phyloP scores from a whole-genome alignment of 2,888 invertebrate species.

The Arctia plantaginis region DNA sequence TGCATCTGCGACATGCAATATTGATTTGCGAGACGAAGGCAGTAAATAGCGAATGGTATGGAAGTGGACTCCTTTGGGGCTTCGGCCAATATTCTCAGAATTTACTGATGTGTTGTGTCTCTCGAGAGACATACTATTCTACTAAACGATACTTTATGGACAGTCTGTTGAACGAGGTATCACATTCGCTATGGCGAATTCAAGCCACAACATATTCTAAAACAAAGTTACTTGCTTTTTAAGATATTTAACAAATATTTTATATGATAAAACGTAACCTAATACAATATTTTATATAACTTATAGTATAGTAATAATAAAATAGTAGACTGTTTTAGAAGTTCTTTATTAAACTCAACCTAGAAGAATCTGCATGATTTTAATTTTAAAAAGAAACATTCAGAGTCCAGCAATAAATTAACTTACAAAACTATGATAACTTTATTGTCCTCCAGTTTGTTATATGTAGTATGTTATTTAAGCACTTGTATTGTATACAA shows the following conservation, averaged over 20 bases:
- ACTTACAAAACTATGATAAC: too few species aligned
- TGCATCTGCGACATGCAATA: conserved; percentile 75
- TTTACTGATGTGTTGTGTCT: conserved; percentile 36
- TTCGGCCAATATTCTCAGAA: conserved; percentile 58
- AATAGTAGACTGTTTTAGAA: background rate
- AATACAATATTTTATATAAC: background rate
- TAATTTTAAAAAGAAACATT: background rate
- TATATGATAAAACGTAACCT: too few species aligned
- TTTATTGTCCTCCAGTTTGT: too few species aligned
- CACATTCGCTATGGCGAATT: background rate
- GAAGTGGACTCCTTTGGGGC: conserved; percentile 74
- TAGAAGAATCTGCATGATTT: background rate
- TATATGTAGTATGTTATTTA: too few species aligned
- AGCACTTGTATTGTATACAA: background rate
- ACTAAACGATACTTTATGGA: conserved; percentile 2
- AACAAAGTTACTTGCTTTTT: background rate
- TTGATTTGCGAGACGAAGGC: conserved; percentile 77
- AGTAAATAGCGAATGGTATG: conserved; percentile 78
- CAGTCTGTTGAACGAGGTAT: background rate
- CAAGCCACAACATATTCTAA: background rate
- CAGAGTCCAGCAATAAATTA: too few species aligned
- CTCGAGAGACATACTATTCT: conserved; percentile 15
- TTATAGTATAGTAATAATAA: background rate
- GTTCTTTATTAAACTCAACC: background rate
- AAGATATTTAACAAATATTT: background rate